Percentiles rank a stretch among this genome's conserved stretches.
These are phyloP conservation scores for Tetragonula clypearis DNA, from an alignment of 1,140 invertebrate species.

Conservation along the genomic window DNA sequence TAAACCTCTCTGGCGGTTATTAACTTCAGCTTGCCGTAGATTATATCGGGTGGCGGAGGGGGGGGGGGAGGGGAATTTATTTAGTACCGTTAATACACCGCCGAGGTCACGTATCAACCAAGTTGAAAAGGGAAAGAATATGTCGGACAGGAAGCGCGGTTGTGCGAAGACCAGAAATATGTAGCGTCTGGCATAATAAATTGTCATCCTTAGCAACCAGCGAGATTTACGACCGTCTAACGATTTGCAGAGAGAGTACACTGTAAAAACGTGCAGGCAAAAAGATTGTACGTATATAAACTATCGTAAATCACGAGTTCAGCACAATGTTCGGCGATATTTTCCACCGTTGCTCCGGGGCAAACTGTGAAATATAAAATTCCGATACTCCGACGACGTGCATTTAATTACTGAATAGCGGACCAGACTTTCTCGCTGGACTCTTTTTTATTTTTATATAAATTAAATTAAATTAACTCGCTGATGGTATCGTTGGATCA, in stretches of 20 bases:
- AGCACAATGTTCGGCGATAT: background rate
- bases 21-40: conserved; percentile 58
- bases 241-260: background rate
- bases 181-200: background rate
- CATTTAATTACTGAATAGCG: background rate
- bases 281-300: background rate
- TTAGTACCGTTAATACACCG: conserved; percentile 58
- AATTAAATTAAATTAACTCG: too few relatives aligned
- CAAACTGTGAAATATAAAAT: background rate
- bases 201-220: background rate
- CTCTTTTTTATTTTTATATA: too few relatives aligned
- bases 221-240: background rate
- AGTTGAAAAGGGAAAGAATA: conserved; percentile 37
- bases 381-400: too few relatives aligned
- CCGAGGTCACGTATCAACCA: conserved; percentile 29
- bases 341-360: background rate
- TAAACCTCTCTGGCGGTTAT: conserved; percentile 65
- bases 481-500: too few relatives aligned
- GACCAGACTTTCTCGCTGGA: too few relatives aligned
- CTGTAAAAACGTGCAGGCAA: background rate
- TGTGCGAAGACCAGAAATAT: background rate
- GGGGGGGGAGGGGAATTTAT: conserved; percentile 46
- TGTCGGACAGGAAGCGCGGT: background rate
- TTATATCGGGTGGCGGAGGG: conserved; percentile 38
- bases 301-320: background rate